A percentile compares a stretch with the other conserved stretches of the same genome.
Evolutionary conservation across 2,113 vertebrate species (phyloP).

Genomic region (Tachysurus fulvidraco): DNA sequence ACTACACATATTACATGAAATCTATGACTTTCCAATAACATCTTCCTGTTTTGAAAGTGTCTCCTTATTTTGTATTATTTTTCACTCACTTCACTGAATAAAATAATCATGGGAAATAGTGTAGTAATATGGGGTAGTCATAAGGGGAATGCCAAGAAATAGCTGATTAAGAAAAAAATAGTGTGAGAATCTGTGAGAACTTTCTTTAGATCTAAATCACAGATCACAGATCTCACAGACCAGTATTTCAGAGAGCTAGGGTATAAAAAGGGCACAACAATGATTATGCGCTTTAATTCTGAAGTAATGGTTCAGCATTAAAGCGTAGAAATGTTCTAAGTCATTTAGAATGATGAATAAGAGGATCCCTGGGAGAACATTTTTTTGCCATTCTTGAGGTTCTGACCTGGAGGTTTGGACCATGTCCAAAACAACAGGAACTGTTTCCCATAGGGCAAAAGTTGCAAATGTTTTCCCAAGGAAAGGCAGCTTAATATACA

Average conservation of each 20-base stretch:
- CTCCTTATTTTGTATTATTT: neutral
- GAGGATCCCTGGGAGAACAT: neutral
- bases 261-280: neutral
- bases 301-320: neutral
- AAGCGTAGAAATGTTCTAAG: neutral
- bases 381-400: neutral
- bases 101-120: conserved; percentile 3
- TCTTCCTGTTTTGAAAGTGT: neutral
- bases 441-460: conserved; percentile 17
- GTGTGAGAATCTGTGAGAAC: neutral
- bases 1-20: neutral
- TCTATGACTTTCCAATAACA: neutral
- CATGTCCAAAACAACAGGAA: neutral
- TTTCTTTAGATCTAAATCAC: neutral
- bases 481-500: conserved; percentile 14
- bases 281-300: neutral
- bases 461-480: conserved; percentile 1
- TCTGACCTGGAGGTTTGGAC: conserved; percentile 18
- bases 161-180: neutral
- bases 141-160: neutral
- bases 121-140: neutral
- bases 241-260: neutral
- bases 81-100: neutral
- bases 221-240: neutral
- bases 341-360: neutral